Percentiles rank a stretch among this genome's conserved stretches.
Evolutionary conservation across 2,113 vertebrate species (phyloP).

Genomic region (Nerophis lumbriciformis): DNA sequence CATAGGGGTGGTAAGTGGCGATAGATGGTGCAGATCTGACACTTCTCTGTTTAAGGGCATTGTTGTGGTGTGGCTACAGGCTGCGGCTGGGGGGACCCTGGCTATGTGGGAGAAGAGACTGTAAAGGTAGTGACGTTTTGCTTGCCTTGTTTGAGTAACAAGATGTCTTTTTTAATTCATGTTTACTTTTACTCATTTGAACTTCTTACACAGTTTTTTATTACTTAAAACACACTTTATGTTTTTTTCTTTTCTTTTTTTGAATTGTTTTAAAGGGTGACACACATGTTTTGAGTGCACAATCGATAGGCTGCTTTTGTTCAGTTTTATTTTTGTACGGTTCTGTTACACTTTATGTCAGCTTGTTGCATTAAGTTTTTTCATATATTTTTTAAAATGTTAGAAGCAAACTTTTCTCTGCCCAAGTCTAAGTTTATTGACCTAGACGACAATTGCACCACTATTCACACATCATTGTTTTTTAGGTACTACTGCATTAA

Average conservation of each 20-base stretch:
- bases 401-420: slow-evolving; percentile 19
- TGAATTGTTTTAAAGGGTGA: slow-evolving; percentile 19
- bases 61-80: slow-evolving; percentile 70
- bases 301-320: slow-evolving; percentile 60
- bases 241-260: slow-evolving; percentile 1
- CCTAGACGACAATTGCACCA: slow-evolving; percentile 3
- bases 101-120: slow-evolving; percentile 62
- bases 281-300: slow-evolving; percentile 33
- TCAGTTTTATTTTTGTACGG: slow-evolving; percentile 25
- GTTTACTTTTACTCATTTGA: slow-evolving; percentile 18
- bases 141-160: slow-evolving; percentile 68
- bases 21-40: slow-evolving; percentile 64
- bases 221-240: slow-evolving; percentile 21
- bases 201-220: slow-evolving; percentile 19
- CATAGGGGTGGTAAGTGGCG: slow-evolving; percentile 38
- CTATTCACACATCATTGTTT: slow-evolving; percentile 5
- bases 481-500: slow-evolving; percentile 11
- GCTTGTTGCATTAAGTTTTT: slow-evolving; percentile 25
- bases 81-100: slow-evolving; percentile 58
- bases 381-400: slow-evolving; percentile 18
- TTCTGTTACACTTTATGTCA: slow-evolving; percentile 26
- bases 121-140: slow-evolving; percentile 69
- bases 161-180: slow-evolving; percentile 43
- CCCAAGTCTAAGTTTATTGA: slow-evolving; percentile 19
- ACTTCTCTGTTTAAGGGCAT: slow-evolving; percentile 70